Base-by-base conservation (phyloP, 2,113 vertebrate species). In the Sphaerodactylus townsendi region DNA sequence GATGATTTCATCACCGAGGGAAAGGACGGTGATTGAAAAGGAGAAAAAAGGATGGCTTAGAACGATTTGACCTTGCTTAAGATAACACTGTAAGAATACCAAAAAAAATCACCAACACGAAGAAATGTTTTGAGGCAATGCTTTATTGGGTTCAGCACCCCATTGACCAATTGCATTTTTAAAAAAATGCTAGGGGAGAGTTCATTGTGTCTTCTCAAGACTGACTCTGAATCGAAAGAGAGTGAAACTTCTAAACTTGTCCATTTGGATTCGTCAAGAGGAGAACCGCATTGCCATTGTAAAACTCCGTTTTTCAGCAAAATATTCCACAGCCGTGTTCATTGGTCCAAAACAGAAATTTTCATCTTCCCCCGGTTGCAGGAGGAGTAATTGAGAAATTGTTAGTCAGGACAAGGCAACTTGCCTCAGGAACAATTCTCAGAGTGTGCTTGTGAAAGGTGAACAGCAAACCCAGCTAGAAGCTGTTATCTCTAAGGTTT, bases 221-320 rank as follows among this genome's bases (percentile, higher is more conserved):
- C 11, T 81, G 3, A 1, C 53, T 0, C 0, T 41, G 30, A 39
- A 0, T 74, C 66, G 64, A 17, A 87, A 90, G 85, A 46, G 11
- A 37, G 25, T 77, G 25, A 9, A 19, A 10, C 72, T 86, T 74
- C 48, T 23, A 84, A 74, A 79, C 62, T 53, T 5, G 85, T 85
- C 11, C 41, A n/a, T 73, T 73, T 4, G 37, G 37, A 50, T 81
- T 79, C 0, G 0, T 81, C 82, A 84, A 82, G 11, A 66, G 1
- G 1, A 53, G 46, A 53, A 23, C 6, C 13, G 23, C 30, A n/a
- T n/a, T 4, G 46, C 72, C 30, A 33, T n/a, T 21, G 15, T 44
- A 33, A 15, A 74, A 33, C 5, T 39, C 71, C 14, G 17, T 7
- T 19, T 48, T 33, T 50, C 30, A n/a, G 72, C n/a, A 50, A 74